Base-by-base conservation (phyloP, 2,888 invertebrate genomes). In the Trichopoda pennipes region DNA sequence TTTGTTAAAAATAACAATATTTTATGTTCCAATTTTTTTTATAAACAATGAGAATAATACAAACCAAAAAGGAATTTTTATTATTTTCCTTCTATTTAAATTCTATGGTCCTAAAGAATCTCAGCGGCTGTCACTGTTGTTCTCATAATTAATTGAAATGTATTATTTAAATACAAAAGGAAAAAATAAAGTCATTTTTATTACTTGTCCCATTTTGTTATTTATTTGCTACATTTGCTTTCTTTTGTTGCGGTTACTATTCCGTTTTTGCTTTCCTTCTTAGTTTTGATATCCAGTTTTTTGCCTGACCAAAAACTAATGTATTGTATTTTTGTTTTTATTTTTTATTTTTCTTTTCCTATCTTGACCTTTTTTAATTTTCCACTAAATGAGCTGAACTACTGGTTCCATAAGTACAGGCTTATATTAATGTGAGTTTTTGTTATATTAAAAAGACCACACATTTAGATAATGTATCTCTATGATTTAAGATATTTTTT, bases 191-290 rank as follows among this genome's bases (percentile, higher is more conserved):
- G 78, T 78, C 77, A 73, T 84, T 85, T 81, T 83, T 84, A 80
- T 85, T 81, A 83, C 66, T 84, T 83, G 80, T 74, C 79, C 76
- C 83, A 83, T 83, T 80, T 85, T 4, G 28, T 83, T 80, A 81
- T 85, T 83, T 81, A 68, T 74, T 51, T 61, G 72, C 69, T 53
- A 63, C 38, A 74, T 81, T 77, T 69, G 66, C 14, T 69, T 74
- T 73, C 61, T 64, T 58, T 81, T 77, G 77, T 78, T 81, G 74
- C 74, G 74, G 77, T 69, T 53, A 19, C 17, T n/a, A 14, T 6
- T 55, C 17, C 16, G 19, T 23, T 2, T 49, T 38, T 7, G 12
- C 35, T 21, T 10, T 38, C 38, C 12, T 12, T 38, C 12, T n/a
- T 42, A 8, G 3, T 47, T 58, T 56, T 55, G 17, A 1, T 19